Percentiles rank a stretch among this genome's conserved stretches.
Conservation (phyloP, 2,113 vertebrate genomes). For the Collichthys lucidus region DNA sequence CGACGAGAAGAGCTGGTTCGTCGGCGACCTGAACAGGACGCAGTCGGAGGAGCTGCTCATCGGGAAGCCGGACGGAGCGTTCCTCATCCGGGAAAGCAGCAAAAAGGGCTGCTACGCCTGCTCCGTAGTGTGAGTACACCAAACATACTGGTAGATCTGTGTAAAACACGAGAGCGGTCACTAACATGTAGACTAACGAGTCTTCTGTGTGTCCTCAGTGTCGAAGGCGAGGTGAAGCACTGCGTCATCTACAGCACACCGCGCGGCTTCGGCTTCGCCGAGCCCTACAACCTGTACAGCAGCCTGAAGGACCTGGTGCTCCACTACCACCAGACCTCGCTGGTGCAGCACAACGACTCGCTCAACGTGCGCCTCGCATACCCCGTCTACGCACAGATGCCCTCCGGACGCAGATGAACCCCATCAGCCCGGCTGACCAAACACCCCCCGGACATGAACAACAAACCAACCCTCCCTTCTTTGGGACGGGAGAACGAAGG, state of each 20-base stretch:
- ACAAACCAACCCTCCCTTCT: slow-evolving; percentile 7
- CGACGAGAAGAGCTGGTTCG: slow-evolving; percentile 98
- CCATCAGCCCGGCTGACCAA: not conserved
- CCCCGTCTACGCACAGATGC: slow-evolving; percentile 96
- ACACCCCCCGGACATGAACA: slow-evolving; percentile 37
- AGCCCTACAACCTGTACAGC: slow-evolving; percentile 97
- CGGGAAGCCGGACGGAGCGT: slow-evolving; percentile 93
- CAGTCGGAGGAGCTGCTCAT: slow-evolving; percentile 94
- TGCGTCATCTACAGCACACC: slow-evolving; percentile 98
- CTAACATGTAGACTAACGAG: not conserved
- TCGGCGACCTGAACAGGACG: slow-evolving; percentile 92
- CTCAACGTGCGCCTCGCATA: slow-evolving; percentile 95
- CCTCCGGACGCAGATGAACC: slow-evolving; percentile 93
- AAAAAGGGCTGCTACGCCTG: slow-evolving; percentile 98
- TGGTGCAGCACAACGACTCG: slow-evolving; percentile 98
- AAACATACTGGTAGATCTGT: no score
- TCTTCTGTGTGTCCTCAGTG: slow-evolving; percentile 80
- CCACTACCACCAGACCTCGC: slow-evolving; percentile 96
- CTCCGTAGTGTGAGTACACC: slow-evolving; percentile 94
- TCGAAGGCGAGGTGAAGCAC: slow-evolving; percentile 96
- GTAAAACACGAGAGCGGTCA: not conserved
- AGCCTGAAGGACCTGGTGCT: slow-evolving; percentile 97
- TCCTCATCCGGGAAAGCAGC: slow-evolving; percentile 97
- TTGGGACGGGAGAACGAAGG: slow-evolving; percentile 6
- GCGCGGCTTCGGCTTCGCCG: slow-evolving; percentile 95